Evolutionary conservation across 2,113 vertebrate genomes (phyloP).

Genomic region (Corythaeola cristata): DNA sequence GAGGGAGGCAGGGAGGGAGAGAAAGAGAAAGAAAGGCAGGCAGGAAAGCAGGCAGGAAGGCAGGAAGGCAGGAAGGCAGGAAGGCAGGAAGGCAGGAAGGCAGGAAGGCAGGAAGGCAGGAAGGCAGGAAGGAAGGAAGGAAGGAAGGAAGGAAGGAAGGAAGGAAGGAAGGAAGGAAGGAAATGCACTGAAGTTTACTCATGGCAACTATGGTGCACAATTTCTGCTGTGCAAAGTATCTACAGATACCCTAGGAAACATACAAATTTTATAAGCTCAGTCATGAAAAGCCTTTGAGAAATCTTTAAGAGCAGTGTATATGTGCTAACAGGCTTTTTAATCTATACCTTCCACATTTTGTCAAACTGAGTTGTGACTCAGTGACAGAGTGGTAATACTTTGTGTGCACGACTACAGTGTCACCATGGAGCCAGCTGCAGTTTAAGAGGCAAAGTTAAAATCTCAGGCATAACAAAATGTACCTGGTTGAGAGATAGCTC

Average conservation of each 20-base stretch:
- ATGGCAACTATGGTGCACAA: neutral
- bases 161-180: neutral
- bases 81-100: neutral
- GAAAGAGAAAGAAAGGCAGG: rapidly evolving
- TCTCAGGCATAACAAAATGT: neutral
- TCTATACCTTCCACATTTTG: neutral
- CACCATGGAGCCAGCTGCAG: neutral
- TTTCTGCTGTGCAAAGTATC: neutral
- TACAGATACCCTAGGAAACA: neutral
- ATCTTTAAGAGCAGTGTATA: neutral
- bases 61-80: too few species aligned
- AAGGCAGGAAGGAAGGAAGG: neutral
- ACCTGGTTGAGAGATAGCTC: neutral
- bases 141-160: neutral
- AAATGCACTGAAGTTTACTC: neutral
- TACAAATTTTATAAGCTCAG: neutral
- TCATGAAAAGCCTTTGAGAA: neutral
- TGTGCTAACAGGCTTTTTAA: neutral
- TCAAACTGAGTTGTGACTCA: neutral
- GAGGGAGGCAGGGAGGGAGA: rapidly evolving
- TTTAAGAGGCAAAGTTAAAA: slow-evolving; percentile 3
- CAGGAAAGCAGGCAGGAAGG: rapidly evolving
- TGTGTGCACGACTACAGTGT: neutral
- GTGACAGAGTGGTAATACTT: neutral
- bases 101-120: neutral